Evolutionary conservation across 2,797 vertebrate species (phyloP), one percentile per base, ranked within the genome.

Genomic region (Sylvilagus floridanus): DNA sequence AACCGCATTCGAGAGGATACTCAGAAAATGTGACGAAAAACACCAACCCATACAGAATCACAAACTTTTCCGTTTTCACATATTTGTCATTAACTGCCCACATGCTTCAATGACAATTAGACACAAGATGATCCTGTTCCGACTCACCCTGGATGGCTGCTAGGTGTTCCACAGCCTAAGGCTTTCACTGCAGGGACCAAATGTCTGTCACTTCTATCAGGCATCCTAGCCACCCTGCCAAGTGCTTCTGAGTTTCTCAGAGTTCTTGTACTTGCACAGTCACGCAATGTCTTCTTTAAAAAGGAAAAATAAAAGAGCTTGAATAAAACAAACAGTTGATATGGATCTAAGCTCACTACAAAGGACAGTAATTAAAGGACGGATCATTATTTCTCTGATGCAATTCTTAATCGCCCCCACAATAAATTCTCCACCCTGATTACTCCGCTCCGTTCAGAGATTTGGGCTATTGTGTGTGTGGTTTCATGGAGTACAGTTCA

Each of bases 361-460:
- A 93, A 97, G 84, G 72, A 97, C 97, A 97, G 88, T 93, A 96
- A 98, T 98, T 96, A 97, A 98, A 98, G 92, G 91, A 62, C 0
- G 72, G 96, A 96, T 97, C 96, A 96, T 97, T 97, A 77, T 82
- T 97, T 68, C 92, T 95, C 72, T 96, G 95, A 97, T 95, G 97
- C 92, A 98, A 97, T 97, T 98, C 97, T 97, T 96, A 96, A 96
- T 96, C 87, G 65, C 95, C 83, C 96, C 96, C 90, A 93, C 84
- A 96, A 95, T 73, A 91, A 37, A 77, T 97, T 97, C 96, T 92
- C 93, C 57, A 88, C 62, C 42, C 94, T 96, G 68, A 97, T 98
- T 97, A 96, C 89, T 57, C 65, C 10, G 3, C 54, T 97, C 75
- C 82, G 75, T 76, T 66, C 84, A 97, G 97, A 97, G 97, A 97